Conservation (phyloP, 2,113 vertebrate species). For the Capra hircus region DNA sequence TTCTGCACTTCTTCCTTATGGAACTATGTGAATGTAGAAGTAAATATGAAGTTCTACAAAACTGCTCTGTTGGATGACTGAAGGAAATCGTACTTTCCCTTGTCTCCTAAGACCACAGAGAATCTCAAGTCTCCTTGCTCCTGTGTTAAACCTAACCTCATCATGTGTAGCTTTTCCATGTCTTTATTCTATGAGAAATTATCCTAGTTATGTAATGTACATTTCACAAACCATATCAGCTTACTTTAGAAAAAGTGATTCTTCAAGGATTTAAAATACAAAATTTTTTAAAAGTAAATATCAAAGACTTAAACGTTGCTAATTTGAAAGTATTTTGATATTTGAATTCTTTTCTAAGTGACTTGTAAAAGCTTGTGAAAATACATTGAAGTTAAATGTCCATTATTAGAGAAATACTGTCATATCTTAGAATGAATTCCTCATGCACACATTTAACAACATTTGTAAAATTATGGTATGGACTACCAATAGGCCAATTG, state of each 20-base stretch:
- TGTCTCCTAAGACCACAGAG: neutral
- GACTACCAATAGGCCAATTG: neutral
- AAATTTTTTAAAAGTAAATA: neutral
- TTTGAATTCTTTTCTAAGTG: slow-evolving; percentile 22
- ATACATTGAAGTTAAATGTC: neutral
- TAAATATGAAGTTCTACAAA: neutral
- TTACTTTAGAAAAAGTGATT: neutral
- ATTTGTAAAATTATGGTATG: neutral
- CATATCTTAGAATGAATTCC: neutral
- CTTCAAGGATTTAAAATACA: neutral
- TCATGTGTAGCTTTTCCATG: neutral
- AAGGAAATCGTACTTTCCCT: neutral
- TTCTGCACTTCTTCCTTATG: neutral
- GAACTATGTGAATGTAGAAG: neutral
- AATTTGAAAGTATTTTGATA: slow-evolving; percentile 10
- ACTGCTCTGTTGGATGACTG: neutral
- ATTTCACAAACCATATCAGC: neutral
- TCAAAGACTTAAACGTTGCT: neutral
- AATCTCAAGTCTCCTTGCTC: neutral
- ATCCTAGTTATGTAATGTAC: neutral
- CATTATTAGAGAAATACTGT: neutral
- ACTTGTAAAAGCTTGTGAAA: neutral
- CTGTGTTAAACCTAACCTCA: neutral
- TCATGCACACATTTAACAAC: neutral
- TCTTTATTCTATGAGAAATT: neutral